Percentiles rank a stretch among this genome's conserved stretches.
phyloP scores from a whole-genome alignment of 2,113 vertebrate species.

The Neofelis nebulosa region DNA sequence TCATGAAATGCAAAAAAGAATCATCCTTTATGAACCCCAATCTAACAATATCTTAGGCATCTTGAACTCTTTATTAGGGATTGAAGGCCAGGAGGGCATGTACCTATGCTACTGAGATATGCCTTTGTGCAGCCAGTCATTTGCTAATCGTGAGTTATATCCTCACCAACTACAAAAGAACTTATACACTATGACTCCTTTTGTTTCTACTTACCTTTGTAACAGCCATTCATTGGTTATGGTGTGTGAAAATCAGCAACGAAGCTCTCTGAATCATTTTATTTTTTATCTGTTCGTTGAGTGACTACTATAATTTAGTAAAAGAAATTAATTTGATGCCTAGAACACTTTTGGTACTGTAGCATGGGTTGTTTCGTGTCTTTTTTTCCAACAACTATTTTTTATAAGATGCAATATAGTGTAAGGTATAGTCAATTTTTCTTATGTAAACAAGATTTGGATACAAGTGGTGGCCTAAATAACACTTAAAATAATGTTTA shows the following conservation, averaged over 20 bases:
- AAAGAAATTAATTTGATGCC: not conserved
- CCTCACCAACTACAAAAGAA: not conserved
- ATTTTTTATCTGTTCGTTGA: not conserved
- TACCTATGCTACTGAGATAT: rapidly evolving
- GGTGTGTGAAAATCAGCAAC: not conserved
- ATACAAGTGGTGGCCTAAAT: not conserved
- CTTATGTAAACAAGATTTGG: not conserved
- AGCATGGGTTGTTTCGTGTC: not conserved
- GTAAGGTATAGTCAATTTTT: not conserved
- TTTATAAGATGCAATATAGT: not conserved
- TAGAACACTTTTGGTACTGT: not conserved
- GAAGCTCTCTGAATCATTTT: not conserved
- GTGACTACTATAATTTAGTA: not conserved
- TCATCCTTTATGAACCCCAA: not conserved
- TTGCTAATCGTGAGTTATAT: not conserved
- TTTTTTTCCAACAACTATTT: not conserved
- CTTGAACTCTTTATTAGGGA: not conserved
- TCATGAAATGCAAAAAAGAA: not conserved
- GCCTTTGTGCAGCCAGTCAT: not conserved
- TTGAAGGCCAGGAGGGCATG: rapidly evolving
- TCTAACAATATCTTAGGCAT: not conserved
- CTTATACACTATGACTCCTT: not conserved
- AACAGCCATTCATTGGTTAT: not conserved
- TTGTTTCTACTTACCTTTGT: not conserved
- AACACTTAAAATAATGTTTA: not conserved